Base-by-base conservation (phyloP, 92 coral and sea anemone species). In the Siderastrea radians region DNA sequence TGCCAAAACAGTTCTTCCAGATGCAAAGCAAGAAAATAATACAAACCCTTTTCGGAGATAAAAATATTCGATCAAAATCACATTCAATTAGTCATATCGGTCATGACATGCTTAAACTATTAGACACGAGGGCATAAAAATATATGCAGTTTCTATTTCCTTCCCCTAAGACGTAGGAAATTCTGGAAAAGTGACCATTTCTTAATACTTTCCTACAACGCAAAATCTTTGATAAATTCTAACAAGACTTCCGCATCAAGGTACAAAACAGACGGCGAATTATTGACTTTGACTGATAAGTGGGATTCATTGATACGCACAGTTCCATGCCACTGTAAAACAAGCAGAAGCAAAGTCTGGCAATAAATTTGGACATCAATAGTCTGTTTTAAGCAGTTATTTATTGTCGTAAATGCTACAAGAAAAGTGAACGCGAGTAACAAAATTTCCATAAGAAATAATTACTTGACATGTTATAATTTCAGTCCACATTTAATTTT, bases 371-470 rank as follows among this genome's bases (percentile, higher is more conserved):
- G 38, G 0, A 26, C 38, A 26, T 26, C 38, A 26, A 26, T 26
- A 26, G 38, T 26, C 38, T 26, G 38, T 26, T 26, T 26, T 26
- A 26, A 26, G 38, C 38, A 26, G 38, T 26, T 26, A 26, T 26
- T 26, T 26, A 26, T 26, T 26, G 38, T 26, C 38, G 38, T 26
- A 26, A 43, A 14, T 58, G 14, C 64, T 47, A 59, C 62, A 77
- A 77, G 53, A 77, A 80, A n/a, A 80, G 53, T 68, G 45, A 44
- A 51, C 53, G 49, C 49, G 54, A 55, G 65, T 55, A 13, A 51
- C 69, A 46, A 57, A 71, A 69, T 50, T 54, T 81, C 53, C 43
- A 81, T 81, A 19, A 2, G 85, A 69, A 82, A 70, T 82, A 70
- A 45, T 82, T 54, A 47, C 60, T n/a, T 47, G n/a, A 55, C 46